phyloP scores from a whole-genome alignment of 2,888 invertebrate genomes.

The Cosmia trapezina region DNA sequence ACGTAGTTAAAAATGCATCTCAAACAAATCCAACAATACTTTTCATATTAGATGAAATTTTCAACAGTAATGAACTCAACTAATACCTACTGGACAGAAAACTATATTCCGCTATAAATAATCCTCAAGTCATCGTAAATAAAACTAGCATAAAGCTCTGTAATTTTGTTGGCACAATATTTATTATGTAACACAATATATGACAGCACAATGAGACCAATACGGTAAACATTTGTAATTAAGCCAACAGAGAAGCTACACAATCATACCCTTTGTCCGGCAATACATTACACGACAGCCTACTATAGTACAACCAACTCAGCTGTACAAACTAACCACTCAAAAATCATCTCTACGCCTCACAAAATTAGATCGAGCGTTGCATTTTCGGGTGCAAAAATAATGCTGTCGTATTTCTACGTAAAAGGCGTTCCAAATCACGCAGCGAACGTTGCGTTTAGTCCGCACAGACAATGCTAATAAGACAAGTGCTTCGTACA shows the following conservation, averaged over 20 bases:
- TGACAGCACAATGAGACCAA: slow-evolving; percentile 74
- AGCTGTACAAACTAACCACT: slow-evolving; percentile 11
- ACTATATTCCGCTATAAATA: slow-evolving; percentile 11
- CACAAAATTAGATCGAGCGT: slow-evolving; percentile 39
- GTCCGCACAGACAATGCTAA: slow-evolving; percentile 82
- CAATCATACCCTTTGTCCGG: slow-evolving; percentile 81
- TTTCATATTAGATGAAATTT: slow-evolving; percentile 15
- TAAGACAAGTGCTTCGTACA: slow-evolving; percentile 81
- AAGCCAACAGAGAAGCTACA: slow-evolving; percentile 76
- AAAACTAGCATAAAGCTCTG: slow-evolving; percentile 54
- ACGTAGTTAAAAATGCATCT: neutral
- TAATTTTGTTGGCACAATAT: slow-evolving; percentile 58
- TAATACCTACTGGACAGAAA: slow-evolving; percentile 15
- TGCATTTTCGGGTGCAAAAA: slow-evolving; percentile 37
- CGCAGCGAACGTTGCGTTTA: slow-evolving; percentile 79
- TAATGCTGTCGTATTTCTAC: slow-evolving; percentile 70
- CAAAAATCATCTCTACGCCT: slow-evolving; percentile 51
- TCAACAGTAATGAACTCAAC: slow-evolving; percentile 24
- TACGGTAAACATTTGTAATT: slow-evolving; percentile 78
- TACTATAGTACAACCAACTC: slow-evolving; percentile 67
- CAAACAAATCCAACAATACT: slow-evolving; percentile 11
- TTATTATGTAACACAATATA: slow-evolving; percentile 66
- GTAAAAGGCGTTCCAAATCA: slow-evolving; percentile 85
- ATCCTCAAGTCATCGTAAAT: slow-evolving; percentile 38
- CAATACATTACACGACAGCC: slow-evolving; percentile 74